Evolutionary conservation across 2,113 vertebrate genomes (phyloP), one percentile per base, ranked within the genome.

Genomic region (Spermophilus dauricus): DNA sequence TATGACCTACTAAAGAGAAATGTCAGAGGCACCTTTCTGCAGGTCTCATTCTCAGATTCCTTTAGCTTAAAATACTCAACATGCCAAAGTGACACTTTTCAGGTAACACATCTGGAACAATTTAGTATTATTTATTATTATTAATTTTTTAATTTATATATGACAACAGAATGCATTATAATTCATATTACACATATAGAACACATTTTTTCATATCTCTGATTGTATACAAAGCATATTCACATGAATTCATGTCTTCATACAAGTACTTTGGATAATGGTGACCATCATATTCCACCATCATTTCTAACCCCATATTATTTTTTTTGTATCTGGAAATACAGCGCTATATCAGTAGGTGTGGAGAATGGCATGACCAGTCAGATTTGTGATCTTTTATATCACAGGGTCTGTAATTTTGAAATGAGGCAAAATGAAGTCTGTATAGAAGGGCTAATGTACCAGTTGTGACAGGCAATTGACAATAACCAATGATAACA

Each of bases 321-420:
- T 48, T 89, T 77, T n/a, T 78, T 39, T n/a, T n/a, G n/a, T n/a
- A n/a, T n/a, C 24, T 72, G 37, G 70, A 91, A 53, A 78, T 32
- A 75, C 45, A 75, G 20, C 56, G 67, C 4, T 75, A 70, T 48
- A 70, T 76, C 34, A 42, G 17, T 34, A 75, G 51, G 8, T 39
- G 17, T 53, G 37, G 17, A 92, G 58, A 73, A 6, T 22, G 39
- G 42, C 17, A 70, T 8, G 30, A 72, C 8, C 58, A 76, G 11
- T 7, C 22, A 17, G 37, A 32, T 16, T 37, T 39, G 39, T 8
- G 81, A 87, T 72, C 39, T 3, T 28, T 69, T 73, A 32, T 39
- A 20, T 61, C 32, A n/a, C 3, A 84, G 72, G 8, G 39, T 45
- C 30, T 0, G 4, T 34, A 78, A 67, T 16, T 86, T 73, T 92